Evolutionary conservation across 2,113 vertebrate species (phyloP).

Genomic region (Saccopteryx bilineata): DNA sequence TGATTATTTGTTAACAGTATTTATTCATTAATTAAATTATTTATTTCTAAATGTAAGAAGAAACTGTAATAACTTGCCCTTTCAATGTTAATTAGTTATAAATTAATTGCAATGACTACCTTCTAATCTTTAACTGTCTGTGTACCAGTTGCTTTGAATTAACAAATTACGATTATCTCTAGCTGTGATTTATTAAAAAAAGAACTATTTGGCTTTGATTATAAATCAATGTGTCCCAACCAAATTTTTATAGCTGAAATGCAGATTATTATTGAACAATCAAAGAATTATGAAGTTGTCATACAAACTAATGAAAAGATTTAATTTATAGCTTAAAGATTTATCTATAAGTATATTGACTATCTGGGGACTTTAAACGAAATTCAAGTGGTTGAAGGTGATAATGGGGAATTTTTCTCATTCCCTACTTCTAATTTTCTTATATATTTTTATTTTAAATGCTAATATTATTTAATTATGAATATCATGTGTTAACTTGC

Average conservation of each 20-base stretch:
- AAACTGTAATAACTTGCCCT: not conserved
- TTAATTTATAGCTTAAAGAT: constrained; percentile 36
- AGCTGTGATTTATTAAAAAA: not conserved
- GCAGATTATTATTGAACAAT: not conserved
- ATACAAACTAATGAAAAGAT: not conserved
- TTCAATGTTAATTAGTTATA: not conserved
- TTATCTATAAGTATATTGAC: not conserved
- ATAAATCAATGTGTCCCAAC: not conserved
- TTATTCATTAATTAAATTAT: not conserved
- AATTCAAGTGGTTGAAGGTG: not conserved
- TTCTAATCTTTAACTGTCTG: not conserved
- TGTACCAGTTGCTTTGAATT: constrained; percentile 3
- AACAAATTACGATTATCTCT: not conserved
- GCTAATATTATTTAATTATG: constrained; percentile 30
- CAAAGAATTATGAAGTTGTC: not conserved
- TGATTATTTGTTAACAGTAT: not conserved
- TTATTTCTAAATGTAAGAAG: constrained; percentile 21
- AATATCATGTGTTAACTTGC: not conserved
- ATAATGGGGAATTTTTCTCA: not conserved
- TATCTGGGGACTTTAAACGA: not conserved
- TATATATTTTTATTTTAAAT: constrained; percentile 12
- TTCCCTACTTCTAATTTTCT: not conserved
- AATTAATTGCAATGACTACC: not conserved
- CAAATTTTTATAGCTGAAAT: not conserved
- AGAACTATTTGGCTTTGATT: not conserved